phyloP scores from a whole-genome alignment of 2,113 vertebrate genomes.

The Cebus imitator region DNA sequence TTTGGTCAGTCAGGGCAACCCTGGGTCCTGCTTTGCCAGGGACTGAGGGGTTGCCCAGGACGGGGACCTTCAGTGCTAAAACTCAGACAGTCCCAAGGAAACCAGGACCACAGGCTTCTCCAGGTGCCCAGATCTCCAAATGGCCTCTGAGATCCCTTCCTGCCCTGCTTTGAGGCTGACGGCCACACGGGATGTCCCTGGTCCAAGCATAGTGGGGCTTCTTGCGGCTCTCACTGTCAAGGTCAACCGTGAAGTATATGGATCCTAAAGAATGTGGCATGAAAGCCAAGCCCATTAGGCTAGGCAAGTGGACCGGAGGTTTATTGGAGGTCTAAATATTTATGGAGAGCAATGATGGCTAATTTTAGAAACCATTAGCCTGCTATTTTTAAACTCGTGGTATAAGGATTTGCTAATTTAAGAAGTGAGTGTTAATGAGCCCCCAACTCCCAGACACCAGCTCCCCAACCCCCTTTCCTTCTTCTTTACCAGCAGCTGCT shows the following conservation, averaged over 20 bases:
- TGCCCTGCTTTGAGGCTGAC: too few relatives aligned
- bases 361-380: slow-evolving; percentile 84
- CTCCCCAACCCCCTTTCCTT: slow-evolving; percentile 29
- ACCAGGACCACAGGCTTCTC: neutral
- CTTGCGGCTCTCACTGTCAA: slow-evolving; percentile 18
- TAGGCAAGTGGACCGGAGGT: slow-evolving; percentile 50
- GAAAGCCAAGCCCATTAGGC: slow-evolving; percentile 58
- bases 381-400: slow-evolving; percentile 83
- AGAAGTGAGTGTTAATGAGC: slow-evolving; percentile 80
- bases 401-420: slow-evolving; percentile 82
- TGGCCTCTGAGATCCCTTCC: neutral
- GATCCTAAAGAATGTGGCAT: slow-evolving; percentile 59
- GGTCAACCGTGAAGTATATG: slow-evolving; percentile 15
- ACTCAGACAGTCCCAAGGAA: neutral
- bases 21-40: neutral
- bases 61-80: neutral
- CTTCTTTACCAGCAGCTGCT: slow-evolving; percentile 53
- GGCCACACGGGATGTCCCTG: neutral
- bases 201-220: neutral
- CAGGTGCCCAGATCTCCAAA: neutral
- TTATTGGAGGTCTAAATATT: slow-evolving; percentile 71
- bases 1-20: neutral
- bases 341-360: slow-evolving; percentile 63
- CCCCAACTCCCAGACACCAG: neutral
- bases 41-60: neutral